Conservation (phyloP, 1,140 invertebrate species). For the Plodia interpunctella region DNA sequence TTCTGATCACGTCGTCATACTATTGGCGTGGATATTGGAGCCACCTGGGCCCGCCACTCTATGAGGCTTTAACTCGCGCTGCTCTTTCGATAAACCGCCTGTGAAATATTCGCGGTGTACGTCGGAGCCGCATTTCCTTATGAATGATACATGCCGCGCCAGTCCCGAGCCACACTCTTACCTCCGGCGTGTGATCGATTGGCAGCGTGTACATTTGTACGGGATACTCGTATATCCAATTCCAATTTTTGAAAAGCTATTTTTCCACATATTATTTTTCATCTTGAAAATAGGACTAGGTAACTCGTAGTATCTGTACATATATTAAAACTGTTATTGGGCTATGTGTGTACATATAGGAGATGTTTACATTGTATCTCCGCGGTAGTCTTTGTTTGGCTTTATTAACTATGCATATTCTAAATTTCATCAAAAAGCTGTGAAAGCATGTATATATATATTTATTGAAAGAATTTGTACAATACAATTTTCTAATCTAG, state of each 20-base stretch:
- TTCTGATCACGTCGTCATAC: slow-evolving; percentile 72
- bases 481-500: not conserved
- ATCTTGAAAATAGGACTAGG: no score
- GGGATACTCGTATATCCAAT: not conserved
- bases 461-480: not conserved
- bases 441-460: no score
- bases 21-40: slow-evolving; percentile 72
- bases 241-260: not conserved
- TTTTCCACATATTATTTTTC: no score
- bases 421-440: no score
- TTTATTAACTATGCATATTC: no score
- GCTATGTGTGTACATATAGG: no score
- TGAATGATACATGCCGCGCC: slow-evolving; percentile 69
- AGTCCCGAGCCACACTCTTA: slow-evolving; percentile 14
- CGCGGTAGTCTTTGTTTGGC: no score
- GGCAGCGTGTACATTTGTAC: not conserved
- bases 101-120: slow-evolving; percentile 70
- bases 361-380: no score
- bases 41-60: slow-evolving; percentile 72
- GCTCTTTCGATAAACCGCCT: slow-evolving; percentile 70
- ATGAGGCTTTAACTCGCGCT: slow-evolving; percentile 71
- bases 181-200: not conserved
- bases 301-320: no score
- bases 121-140: slow-evolving; percentile 63
- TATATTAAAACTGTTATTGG: no score